phyloP scores from a whole-genome alignment of 2,888 invertebrate genomes.

The Polyploca ridens region DNA sequence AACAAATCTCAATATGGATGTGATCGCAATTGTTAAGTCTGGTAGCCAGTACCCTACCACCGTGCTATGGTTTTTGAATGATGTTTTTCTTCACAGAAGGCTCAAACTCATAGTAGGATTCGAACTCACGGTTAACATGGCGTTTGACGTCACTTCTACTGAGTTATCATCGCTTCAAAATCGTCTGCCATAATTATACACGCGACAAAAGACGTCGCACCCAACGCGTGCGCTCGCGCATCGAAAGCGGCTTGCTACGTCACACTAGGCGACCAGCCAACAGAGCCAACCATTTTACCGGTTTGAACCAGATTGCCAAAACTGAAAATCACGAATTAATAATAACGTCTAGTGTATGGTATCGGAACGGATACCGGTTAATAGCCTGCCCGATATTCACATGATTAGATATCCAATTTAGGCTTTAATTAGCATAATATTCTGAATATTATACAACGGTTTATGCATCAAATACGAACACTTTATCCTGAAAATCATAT shows the following conservation, averaged over 20 bases:
- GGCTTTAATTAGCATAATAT: neutral
- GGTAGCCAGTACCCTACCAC: too few relatives aligned
- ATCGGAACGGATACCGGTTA: conserved; percentile 4
- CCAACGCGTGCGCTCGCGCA: neutral
- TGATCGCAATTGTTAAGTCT: too few relatives aligned
- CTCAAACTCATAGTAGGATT: too few relatives aligned
- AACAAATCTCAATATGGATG: too few relatives aligned
- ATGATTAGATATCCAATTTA: neutral
- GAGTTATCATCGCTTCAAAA: neutral
- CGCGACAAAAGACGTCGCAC: neutral
- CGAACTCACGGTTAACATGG: too few relatives aligned
- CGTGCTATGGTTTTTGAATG: too few relatives aligned
- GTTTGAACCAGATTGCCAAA: conserved; percentile 31
- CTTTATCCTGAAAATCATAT: too few relatives aligned
- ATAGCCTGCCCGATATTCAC: neutral
- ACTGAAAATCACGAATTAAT: conserved; percentile 21
- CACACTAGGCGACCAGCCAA: conserved; percentile 45
- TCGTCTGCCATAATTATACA: neutral
- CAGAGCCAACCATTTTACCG: conserved; percentile 23
- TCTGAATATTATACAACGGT: neutral
- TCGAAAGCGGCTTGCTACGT: conserved; percentile 31
- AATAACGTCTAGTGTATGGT: conserved; percentile 12
- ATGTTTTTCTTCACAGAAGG: too few relatives aligned
- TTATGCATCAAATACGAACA: too few relatives aligned
- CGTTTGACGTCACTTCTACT: too few relatives aligned